Evolutionary conservation across 2,113 vertebrate species (phyloP), one percentile per base, ranked within the genome.

Genomic region (Callorhinus ursinus): DNA sequence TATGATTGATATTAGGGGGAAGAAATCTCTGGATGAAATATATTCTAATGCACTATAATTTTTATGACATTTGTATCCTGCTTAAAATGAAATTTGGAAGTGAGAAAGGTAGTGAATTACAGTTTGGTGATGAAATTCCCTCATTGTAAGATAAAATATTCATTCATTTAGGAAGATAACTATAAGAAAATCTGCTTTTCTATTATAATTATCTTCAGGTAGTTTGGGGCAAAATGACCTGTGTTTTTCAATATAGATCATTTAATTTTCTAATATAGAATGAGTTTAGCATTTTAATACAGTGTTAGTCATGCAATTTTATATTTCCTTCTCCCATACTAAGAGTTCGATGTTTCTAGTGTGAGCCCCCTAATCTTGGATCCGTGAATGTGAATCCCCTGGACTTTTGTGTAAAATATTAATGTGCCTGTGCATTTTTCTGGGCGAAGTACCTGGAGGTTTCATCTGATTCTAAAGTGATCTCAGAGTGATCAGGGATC

Each of bases 191-290:
- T 6, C 36, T 81, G 46, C 71, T 88, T 96, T 96, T 81, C 81
- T 80, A 90, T 80, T 93, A 76, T 65, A 91, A 72, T 46, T 72
- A 81, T 91, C 57, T 95, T 82, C n/a, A 81, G 81, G 67, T 71
- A 81, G 57, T 93, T 55, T 84, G 63, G 88, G 82, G 89, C 77
- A 96, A 95, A 96, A 91, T 82, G 72, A 93, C 65, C 51, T 88
- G 22, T 88, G 63, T 59, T 97, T 94, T 88, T 86, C 85, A 88
- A 88, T 88, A 88, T 28, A 96, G 36, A 93, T 89, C 51, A 95
- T 88, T 96, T 95, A 88, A 72, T 94, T 96, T 92, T 89, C 46
- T 88, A 94, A 95, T 81, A 84, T n/a, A 93, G n/a, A 93, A 92
- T 76, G 93, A 93, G 87, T 65, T 90, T 87, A 71, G 39, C 85